phyloP scores from a whole-genome alignment of 2,797 vertebrate species.

The Aselliscus stoliczkanus region DNA sequence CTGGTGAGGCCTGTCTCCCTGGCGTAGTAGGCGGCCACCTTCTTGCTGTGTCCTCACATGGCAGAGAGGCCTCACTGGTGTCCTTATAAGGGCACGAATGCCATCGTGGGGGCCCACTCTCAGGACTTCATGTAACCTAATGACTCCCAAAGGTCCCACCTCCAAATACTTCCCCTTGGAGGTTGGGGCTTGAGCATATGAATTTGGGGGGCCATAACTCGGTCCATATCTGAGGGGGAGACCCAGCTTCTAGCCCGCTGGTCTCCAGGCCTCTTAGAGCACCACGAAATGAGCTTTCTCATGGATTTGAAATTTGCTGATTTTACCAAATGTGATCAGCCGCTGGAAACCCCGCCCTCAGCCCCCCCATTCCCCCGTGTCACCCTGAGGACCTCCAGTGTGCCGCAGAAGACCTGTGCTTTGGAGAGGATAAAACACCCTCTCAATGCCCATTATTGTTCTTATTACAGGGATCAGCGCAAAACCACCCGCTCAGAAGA shows the following conservation, averaged over 20 bases:
- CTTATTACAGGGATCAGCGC: constrained; percentile 37
- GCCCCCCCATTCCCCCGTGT: fast-evolving
- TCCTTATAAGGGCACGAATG: not conserved
- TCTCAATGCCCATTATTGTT: not conserved
- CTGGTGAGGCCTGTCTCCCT: not conserved
- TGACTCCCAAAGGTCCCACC: not conserved
- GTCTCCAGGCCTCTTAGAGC: not conserved
- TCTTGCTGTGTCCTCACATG: fast-evolving
- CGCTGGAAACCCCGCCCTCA: fast-evolving
- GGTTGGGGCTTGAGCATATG: not conserved
- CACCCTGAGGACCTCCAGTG: not conserved
- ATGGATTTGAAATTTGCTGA: not conserved
- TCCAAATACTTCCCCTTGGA: not conserved
- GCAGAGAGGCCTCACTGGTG: not conserved
- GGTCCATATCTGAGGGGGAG: fast-evolving
- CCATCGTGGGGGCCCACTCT: fast-evolving
- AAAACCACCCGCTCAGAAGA: constrained; percentile 26
- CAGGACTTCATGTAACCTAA: fast-evolving
- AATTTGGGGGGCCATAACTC: not conserved
- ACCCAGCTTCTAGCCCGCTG: not conserved
- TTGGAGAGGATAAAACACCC: not conserved
- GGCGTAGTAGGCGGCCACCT: not conserved
- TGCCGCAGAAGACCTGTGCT: fast-evolving
- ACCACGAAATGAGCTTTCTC: fast-evolving
- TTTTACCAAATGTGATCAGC: not conserved